Evolutionary conservation across 2,888 invertebrate species (phyloP).

Genomic region (Drosophila longiperda): DNA sequence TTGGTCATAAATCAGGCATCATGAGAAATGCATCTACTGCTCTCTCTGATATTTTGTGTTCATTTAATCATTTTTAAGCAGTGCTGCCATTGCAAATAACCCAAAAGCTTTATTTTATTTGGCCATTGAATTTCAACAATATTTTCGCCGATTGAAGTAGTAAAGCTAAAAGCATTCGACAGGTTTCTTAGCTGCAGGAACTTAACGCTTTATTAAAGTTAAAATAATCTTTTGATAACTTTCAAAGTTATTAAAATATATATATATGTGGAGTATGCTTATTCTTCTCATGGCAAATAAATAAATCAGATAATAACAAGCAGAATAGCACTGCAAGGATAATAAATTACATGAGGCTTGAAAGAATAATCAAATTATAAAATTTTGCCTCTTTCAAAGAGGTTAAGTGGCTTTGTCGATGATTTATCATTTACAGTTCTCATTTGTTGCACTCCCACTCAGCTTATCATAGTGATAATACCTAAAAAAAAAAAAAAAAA

Average conservation of each 20-base stretch:
- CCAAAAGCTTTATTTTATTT: not conserved
- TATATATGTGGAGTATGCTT: not conserved
- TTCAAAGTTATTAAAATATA: not conserved
- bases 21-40: slow-evolving; percentile 1
- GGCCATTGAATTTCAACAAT: too few relatives aligned
- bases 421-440: slow-evolving; percentile 42
- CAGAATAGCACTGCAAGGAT: not conserved
- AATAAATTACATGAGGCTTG: not conserved
- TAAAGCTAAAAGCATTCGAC: not conserved
- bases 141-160: not conserved
- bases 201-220: not conserved
- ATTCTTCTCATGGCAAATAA: not conserved
- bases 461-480: slow-evolving; percentile 41
- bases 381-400: slow-evolving; percentile 5
- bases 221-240: not conserved
- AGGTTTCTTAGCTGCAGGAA: not conserved
- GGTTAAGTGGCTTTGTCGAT: slow-evolving; percentile 19
- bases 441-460: slow-evolving; percentile 35
- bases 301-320: not conserved
- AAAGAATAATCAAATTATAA: slow-evolving; percentile 36
- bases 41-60: not conserved
- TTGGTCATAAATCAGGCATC: slow-evolving; percentile 13
- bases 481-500: slow-evolving; percentile 38
- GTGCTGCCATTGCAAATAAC: not conserved
- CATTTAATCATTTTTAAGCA: slow-evolving; percentile 1